Conservation (phyloP, 1,140 invertebrate genomes). For the Laodelphax striatellus region DNA sequence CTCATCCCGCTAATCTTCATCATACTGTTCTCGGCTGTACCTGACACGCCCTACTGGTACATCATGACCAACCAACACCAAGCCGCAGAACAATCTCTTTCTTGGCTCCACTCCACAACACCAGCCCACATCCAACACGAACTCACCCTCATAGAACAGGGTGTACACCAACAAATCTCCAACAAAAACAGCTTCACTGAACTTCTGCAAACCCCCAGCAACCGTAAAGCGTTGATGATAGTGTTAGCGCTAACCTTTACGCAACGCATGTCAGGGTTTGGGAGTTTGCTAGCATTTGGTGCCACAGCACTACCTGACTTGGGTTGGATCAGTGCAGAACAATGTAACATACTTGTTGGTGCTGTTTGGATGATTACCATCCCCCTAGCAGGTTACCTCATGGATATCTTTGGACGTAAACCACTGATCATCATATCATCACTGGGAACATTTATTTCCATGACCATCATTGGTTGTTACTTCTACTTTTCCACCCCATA, state of each 20-base stretch:
- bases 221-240: slow-evolving; percentile 47
- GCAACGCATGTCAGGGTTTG: slow-evolving; percentile 63
- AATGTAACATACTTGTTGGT: slow-evolving; percentile 4
- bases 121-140: slow-evolving; percentile 12
- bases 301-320: slow-evolving; percentile 52
- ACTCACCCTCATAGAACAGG: slow-evolving; percentile 14
- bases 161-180: slow-evolving; percentile 10
- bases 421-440: slow-evolving; percentile 33
- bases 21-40: slow-evolving; percentile 55
- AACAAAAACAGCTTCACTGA: slow-evolving; percentile 12
- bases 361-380: slow-evolving; percentile 30
- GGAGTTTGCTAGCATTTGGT: slow-evolving; percentile 61
- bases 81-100: slow-evolving; percentile 49
- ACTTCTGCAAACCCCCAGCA: slow-evolving; percentile 4
- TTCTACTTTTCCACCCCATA: background rate
- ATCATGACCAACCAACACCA: slow-evolving; percentile 41
- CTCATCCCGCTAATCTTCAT: slow-evolving; percentile 48
- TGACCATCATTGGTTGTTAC: slow-evolving; percentile 15
- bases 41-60: slow-evolving; percentile 67
- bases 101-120: slow-evolving; percentile 44
- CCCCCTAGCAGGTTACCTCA: slow-evolving; percentile 23
- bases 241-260: slow-evolving; percentile 50
- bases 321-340: background rate
- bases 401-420: slow-evolving; percentile 31
- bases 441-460: slow-evolving; percentile 13